Evolutionary conservation across 2,797 vertebrate species (phyloP), one percentile per base, ranked within the genome.

Genomic region (Oryzias dopingdopingensis): DNA sequence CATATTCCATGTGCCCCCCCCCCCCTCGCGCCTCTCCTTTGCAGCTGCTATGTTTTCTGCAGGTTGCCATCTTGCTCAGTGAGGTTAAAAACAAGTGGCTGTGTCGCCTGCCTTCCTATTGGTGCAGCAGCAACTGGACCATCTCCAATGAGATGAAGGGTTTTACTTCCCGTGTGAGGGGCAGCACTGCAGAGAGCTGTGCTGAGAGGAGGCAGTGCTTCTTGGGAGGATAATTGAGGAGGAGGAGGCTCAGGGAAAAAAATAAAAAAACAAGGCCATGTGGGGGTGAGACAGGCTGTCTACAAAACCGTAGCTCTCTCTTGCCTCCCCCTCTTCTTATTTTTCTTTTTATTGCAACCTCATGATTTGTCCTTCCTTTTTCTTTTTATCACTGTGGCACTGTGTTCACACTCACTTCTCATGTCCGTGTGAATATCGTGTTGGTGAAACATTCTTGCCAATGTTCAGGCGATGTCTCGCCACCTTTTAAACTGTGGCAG

Each of bases 71-170:
- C 77, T 82, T 87, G 75, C 84, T 87, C 86, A 90, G 80, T 68
- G 65, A 85, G 85, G 81, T 88, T 90, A 89, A 90, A 87, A 90
- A 88, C 86, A 85, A 88, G 84, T 82, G 48, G 59, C 77, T 72
- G 56, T 89, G 88, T 90, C 77, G 86, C 87, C 84, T 83, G 86
- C 77, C 4, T 42, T 82, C 62, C 70, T 69, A 92, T 92, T 91
- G 90, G 91, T 60, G 68, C 80, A 70, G 63, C 45, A 69, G 65
- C 62, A 22, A 64, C 76, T 82, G 80, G 71, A 82, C 76, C 56
- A 83, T 67, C 70, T 85, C 91, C 90, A 91, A 91, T 92, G 69
- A 71, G 59, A 66, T 40, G 44, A 72, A 72, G 68, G 44, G 16
- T 77, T 86, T 84, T 62, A 77, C 79, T 70, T 29, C 84, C 72